phyloP scores from a whole-genome alignment of 2,113 vertebrate genomes.

The Ascaphus truei region DNA sequence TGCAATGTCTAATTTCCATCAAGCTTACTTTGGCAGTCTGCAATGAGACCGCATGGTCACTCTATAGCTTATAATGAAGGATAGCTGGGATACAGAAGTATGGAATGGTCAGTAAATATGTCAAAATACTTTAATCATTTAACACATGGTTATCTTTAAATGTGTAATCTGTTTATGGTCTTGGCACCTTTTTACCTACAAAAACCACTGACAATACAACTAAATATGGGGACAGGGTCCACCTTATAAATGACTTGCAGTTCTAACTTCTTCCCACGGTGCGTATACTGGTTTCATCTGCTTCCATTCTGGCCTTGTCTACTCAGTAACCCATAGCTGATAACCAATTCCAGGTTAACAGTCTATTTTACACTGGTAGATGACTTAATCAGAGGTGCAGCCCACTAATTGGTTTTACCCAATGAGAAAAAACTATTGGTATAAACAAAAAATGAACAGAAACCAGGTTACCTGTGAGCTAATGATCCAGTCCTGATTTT shows the following conservation, averaged over 20 bases:
- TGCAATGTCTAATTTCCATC: conserved; percentile 21
- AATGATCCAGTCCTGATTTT: too few relatives aligned
- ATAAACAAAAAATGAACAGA: too few relatives aligned
- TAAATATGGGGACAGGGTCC: not conserved
- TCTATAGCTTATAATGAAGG: not conserved
- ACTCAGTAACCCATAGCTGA: too few relatives aligned
- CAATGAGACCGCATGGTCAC: conserved; percentile 10
- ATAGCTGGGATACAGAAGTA: not conserved
- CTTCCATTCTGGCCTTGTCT: not conserved
- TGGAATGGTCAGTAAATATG: not conserved
- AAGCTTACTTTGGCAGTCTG: conserved; percentile 18
- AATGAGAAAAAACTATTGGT: too few relatives aligned
- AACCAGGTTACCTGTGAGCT: too few relatives aligned
- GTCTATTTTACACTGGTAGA: too few relatives aligned
- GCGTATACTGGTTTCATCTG: not conserved
- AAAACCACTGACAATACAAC: conserved; percentile 14
- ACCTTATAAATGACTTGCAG: not conserved
- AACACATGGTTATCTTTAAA: not conserved
- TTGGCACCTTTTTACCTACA: not conserved
- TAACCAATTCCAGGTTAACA: too few relatives aligned
- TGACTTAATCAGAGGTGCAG: too few relatives aligned
- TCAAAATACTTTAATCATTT: not conserved
- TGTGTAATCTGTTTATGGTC: not conserved
- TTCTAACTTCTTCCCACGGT: not conserved
- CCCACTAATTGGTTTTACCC: too few relatives aligned